phyloP scores from a whole-genome alignment of 2,888 invertebrate species.

The Unio delphinus region DNA sequence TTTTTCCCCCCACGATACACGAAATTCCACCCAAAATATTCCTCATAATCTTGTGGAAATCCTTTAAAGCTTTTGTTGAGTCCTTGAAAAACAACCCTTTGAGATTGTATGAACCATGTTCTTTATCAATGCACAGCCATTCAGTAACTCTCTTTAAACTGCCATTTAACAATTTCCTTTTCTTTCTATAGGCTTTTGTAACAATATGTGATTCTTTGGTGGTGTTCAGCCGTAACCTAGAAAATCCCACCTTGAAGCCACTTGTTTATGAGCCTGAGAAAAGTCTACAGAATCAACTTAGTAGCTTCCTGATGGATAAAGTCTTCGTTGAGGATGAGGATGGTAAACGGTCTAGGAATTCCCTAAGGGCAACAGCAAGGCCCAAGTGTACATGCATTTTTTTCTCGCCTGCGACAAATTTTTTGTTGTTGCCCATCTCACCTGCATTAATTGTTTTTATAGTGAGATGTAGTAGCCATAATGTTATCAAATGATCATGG shows the following conservation, averaged over 20 bases:
- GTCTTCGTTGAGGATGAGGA: conserved; percentile 95
- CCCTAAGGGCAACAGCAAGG: too few species aligned
- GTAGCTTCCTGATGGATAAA: conserved; percentile 91
- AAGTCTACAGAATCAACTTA: conserved; percentile 84
- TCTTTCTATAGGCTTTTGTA: conserved; percentile 82
- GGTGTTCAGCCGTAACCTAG: conserved; percentile 89
- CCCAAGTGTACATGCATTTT: too few species aligned
- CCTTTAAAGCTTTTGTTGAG: too few species aligned
- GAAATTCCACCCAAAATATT: too few species aligned
- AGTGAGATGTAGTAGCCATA: too few species aligned
- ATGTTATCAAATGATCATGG: too few species aligned
- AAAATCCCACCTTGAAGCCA: conserved; percentile 67
- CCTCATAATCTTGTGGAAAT: too few species aligned
- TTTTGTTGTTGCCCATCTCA: too few species aligned
- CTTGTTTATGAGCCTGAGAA: conserved; percentile 87
- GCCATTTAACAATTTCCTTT: conserved; percentile 1
- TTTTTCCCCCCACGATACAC: too few species aligned
- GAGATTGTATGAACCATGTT: background rate
- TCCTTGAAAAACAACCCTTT: too few species aligned
- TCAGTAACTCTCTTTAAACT: background rate
- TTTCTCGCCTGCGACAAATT: too few species aligned
- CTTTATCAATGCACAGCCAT: background rate
- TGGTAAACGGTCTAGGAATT: conserved; percentile 74
- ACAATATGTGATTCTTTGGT: conserved; percentile 96
- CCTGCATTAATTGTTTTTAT: too few species aligned